These are phyloP conservation scores for Chymomyza procnemis DNA, from an alignment of 2,888 invertebrate genomes.

Conservation along the genomic window DNA sequence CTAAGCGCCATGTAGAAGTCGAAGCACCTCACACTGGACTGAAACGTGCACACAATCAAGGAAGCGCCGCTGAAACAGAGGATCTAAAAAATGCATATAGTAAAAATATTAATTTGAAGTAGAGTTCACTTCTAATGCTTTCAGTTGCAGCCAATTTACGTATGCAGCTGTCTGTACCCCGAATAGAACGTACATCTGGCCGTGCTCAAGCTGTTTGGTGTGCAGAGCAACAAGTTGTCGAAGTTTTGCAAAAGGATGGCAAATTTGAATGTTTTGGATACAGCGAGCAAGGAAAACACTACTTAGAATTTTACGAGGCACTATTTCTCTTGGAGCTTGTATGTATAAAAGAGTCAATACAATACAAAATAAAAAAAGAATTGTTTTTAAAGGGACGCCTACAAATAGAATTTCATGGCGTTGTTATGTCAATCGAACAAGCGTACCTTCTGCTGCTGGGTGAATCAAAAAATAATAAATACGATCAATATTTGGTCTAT, in stretches of 20 bases:
- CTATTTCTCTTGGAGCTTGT: slow-evolving; percentile 76
- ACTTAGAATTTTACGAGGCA: slow-evolving; percentile 74
- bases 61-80: slow-evolving; percentile 49
- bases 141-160: slow-evolving; percentile 59
- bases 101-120: slow-evolving; percentile 20
- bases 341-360: background rate
- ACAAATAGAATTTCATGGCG: slow-evolving; percentile 66
- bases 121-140: background rate
- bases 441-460: slow-evolving; percentile 74
- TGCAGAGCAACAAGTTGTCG: slow-evolving; percentile 57
- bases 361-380: too few relatives aligned
- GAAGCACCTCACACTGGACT: slow-evolving; percentile 51
- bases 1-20: slow-evolving; percentile 53
- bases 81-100: slow-evolving; percentile 63
- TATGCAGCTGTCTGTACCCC: slow-evolving; percentile 60
- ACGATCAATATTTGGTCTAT: slow-evolving; percentile 73
- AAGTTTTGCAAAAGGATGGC: slow-evolving; percentile 73
- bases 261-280: slow-evolving; percentile 76
- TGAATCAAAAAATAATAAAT: slow-evolving; percentile 58
- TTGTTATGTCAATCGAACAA: slow-evolving; percentile 74
- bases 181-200: slow-evolving; percentile 70
- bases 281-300: slow-evolving; percentile 61
- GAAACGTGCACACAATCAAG: slow-evolving; percentile 61
- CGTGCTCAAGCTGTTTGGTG: slow-evolving; percentile 74
- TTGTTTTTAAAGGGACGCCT: slow-evolving; percentile 68